Percentiles rank a stretch among this genome's conserved stretches.
Evolutionary conservation across 1,140 invertebrate genomes (phyloP).

Genomic region (Laupala kohalensis): DNA sequence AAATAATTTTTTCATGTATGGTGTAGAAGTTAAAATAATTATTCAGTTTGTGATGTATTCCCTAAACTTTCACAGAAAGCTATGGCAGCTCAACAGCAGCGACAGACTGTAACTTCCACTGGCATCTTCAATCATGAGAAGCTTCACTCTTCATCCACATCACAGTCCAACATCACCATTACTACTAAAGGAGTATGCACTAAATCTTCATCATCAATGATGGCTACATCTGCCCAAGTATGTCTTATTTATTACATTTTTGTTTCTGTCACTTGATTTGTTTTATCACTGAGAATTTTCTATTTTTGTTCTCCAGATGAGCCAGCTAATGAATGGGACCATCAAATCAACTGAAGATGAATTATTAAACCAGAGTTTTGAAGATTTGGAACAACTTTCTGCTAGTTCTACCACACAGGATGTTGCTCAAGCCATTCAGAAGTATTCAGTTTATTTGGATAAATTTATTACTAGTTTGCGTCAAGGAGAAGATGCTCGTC

Average conservation of each 20-base stretch:
- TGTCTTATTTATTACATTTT: background rate
- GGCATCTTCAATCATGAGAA: slow-evolving; percentile 64
- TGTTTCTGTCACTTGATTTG: background rate
- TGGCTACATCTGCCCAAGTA: slow-evolving; percentile 33
- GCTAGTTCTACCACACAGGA: slow-evolving; percentile 54
- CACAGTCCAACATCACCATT: slow-evolving; percentile 62
- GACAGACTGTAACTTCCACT: slow-evolving; percentile 63
- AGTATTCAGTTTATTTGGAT: slow-evolving; percentile 62
- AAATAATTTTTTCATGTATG: too few species aligned
- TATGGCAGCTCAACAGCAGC: slow-evolving; percentile 67
- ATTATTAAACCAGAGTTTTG: slow-evolving; percentile 48
- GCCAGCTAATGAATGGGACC: slow-evolving; percentile 46
- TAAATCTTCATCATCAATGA: slow-evolving; percentile 42
- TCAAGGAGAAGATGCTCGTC: background rate
- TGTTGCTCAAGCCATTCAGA: slow-evolving; percentile 63
- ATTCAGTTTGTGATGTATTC: too few species aligned
- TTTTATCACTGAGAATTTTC: background rate
- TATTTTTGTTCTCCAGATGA: slow-evolving; percentile 35
- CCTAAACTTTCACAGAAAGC: slow-evolving; percentile 52
- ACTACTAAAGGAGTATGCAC: slow-evolving; percentile 57
- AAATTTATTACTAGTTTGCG: slow-evolving; percentile 46
- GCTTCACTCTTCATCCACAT: slow-evolving; percentile 52
- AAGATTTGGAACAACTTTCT: slow-evolving; percentile 64
- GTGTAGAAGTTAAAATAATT: too few species aligned
- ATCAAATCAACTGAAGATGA: slow-evolving; percentile 45